A percentile compares a stretch with the other conserved stretches of the same genome.
phyloP scores from a whole-genome alignment of 2,113 vertebrate species.

The Scartelaos histophorus region DNA sequence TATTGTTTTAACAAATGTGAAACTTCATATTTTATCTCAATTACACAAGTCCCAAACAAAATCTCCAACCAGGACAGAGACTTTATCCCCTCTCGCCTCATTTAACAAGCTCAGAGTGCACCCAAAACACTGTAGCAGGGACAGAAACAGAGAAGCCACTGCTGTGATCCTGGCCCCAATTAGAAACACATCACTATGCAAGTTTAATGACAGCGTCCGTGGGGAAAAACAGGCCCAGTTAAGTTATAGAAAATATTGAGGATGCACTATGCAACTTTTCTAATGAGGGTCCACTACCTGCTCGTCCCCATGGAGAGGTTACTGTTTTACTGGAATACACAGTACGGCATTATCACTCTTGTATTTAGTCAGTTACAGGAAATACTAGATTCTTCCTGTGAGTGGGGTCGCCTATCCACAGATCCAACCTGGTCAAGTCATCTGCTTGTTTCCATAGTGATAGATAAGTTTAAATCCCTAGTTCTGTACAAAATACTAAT shows the following conservation, averaged over 20 bases:
- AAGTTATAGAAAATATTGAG: slow-evolving; percentile 72
- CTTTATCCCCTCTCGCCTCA: slow-evolving; percentile 21
- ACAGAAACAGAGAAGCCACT: background rate
- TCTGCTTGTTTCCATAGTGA: too few species aligned
- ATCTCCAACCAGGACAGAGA: slow-evolving; percentile 27
- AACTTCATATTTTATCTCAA: slow-evolving; percentile 11
- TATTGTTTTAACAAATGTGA: background rate
- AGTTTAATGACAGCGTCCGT: slow-evolving; percentile 71
- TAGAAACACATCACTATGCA: slow-evolving; percentile 70
- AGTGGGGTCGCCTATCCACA: too few species aligned
- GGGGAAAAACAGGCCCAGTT: slow-evolving; percentile 65
- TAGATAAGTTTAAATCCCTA: too few species aligned
- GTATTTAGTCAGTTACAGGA: too few species aligned
- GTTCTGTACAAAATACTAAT: too few species aligned
- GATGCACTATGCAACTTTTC: too few species aligned
- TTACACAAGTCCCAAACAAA: slow-evolving; percentile 18
- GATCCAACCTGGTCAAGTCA: too few species aligned
- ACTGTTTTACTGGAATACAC: too few species aligned
- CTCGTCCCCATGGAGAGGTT: too few species aligned
- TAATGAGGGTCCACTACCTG: too few species aligned
- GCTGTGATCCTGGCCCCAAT: slow-evolving; percentile 61
- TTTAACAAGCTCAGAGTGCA: slow-evolving; percentile 62
- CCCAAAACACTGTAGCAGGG: slow-evolving; percentile 14
- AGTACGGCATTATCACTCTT: too few species aligned
- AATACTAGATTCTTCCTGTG: too few species aligned